Percentiles rank a stretch among this genome's conserved stretches.
These are phyloP conservation scores for Sternotherus odoratus DNA, from an alignment of 2,797 vertebrate species.

Conservation along the genomic window DNA sequence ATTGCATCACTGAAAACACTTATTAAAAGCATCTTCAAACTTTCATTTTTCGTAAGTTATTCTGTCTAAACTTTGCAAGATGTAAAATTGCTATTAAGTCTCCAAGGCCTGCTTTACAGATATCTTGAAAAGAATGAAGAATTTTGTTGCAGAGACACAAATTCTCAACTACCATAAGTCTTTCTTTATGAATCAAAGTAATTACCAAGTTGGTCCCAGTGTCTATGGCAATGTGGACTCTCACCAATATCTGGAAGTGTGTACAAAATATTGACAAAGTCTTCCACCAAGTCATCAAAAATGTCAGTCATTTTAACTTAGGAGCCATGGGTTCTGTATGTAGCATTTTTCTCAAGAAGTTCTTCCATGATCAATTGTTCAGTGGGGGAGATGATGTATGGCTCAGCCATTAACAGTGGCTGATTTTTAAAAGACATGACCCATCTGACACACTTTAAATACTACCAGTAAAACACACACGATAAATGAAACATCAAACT, in stretches of 20 bases:
- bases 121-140: not conserved
- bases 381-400: not conserved
- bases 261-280: not conserved
- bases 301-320: not conserved
- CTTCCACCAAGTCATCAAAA: not conserved
- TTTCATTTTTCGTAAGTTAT: not conserved
- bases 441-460: not conserved
- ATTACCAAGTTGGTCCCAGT: not conserved
- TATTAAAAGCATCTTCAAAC: not conserved
- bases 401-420: not conserved
- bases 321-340: not conserved
- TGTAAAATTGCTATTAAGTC: not conserved
- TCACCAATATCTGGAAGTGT: not conserved
- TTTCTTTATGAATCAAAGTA: not conserved
- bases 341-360: not conserved
- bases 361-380: not conserved
- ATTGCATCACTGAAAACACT: not conserved
- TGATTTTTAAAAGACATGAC: not conserved
- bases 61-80: not conserved
- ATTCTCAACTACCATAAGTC: not conserved
- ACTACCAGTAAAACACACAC: not conserved
- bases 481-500: not conserved
- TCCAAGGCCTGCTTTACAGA: not conserved
- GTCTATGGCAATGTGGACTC: not conserved
- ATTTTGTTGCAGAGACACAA: not conserved